Base-by-base conservation (phyloP, 2,797 vertebrate genomes). In the Lagorchestes hirsutus region DNA sequence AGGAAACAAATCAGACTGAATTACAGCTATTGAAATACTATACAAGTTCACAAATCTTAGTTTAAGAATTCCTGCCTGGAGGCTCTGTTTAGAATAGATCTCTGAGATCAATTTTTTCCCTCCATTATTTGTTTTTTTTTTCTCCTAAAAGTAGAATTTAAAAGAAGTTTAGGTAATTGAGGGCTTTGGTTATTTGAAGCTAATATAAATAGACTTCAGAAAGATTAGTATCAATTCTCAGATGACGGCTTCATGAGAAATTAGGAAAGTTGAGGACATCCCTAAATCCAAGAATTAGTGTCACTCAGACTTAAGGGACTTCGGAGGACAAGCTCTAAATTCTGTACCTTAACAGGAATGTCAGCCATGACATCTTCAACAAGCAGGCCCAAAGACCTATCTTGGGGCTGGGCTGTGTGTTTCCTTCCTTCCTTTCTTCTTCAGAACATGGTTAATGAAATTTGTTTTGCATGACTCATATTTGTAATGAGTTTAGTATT, bases 141-240 rank as follows among this genome's bases (percentile, higher is more conserved):
- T 90, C 58, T 87, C 94, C 2, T 11, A 90, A 93, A 96, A 93
- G 55, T 93, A 24, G 82, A 50, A 6, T 82, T 55, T 16, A 95
- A 54, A 74, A 10, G 54, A 87, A 67, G 93, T 96, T 50, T 46
- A 93, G 56, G 93, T 92, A 96, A 67, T 54, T 90, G 55, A 93
- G 87, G 24, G 34, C 59, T 29, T 57, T 92, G 62, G 5, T 91
- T 74, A 93, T 16, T 29, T 58, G 54, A 96, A 31, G 93, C 93
- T 24, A 57, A 93, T 92, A 29, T 92, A 92, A 54, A 92, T 46
- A 59, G 52, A 92, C 40, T 82, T 40, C 58, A 92, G 54, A 94
- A 96, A 27, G 90, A 12, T 91, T 59, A 94, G 90, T 92, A 90
- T 92, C 54, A 90, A 92, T 93, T 96, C 8, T 46, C 67, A 82